phyloP scores from a whole-genome alignment of 2,113 vertebrate species.

The Geococcyx californianus region DNA sequence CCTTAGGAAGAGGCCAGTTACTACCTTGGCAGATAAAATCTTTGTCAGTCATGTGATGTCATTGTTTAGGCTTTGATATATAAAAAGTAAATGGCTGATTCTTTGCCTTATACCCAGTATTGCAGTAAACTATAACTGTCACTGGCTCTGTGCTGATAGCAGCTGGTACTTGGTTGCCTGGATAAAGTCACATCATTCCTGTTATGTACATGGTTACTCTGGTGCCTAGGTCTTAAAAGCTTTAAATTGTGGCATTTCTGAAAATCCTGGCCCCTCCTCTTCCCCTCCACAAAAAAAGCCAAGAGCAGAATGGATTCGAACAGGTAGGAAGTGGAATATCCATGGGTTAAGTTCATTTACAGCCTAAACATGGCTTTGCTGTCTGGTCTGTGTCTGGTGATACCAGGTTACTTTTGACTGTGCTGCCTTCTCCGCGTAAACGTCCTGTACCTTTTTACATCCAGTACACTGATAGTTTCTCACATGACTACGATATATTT shows the following conservation, averaged over 20 bases:
- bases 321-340: not conserved
- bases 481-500: not conserved
- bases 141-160: not conserved
- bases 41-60: not conserved
- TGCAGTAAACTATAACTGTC: not conserved
- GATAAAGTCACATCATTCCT: not conserved
- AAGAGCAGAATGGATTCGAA: not conserved
- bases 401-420: accelerated
- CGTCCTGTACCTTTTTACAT: not conserved
- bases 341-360: not conserved
- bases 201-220: accelerated
- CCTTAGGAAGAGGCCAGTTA: slow-evolving; percentile 4
- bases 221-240: not conserved
- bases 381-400: not conserved
- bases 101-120: not conserved
- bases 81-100: not conserved
- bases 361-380: not conserved
- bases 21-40: not conserved
- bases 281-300: not conserved
- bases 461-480: not conserved
- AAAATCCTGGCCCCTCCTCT: not conserved
- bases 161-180: not conserved
- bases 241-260: not conserved
- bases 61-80: not conserved
- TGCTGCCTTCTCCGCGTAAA: not conserved